A percentile compares a stretch with the other conserved stretches of the same genome.
Evolutionary conservation across 2,113 vertebrate genomes (phyloP).

Genomic region (Dipodomys spectabilis): DNA sequence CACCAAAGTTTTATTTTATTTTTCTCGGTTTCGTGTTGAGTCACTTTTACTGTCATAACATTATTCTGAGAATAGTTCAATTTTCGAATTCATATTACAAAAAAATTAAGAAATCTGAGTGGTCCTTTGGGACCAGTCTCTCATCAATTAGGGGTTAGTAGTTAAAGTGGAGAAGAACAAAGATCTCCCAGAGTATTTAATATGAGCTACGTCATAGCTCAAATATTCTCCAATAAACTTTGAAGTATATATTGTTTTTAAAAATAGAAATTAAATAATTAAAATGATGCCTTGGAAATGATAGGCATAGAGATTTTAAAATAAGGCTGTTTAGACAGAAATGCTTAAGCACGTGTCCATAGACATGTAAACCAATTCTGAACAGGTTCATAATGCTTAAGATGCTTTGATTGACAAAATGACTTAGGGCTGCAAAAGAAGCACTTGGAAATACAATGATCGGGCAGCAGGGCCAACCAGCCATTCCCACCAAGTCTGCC

Average conservation of each 20-base stretch:
- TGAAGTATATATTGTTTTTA: background rate
- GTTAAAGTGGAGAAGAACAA: background rate
- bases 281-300: background rate
- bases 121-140: background rate
- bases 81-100: constrained; percentile 16
- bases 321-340: constrained; percentile 1
- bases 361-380: background rate
- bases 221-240: background rate
- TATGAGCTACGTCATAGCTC: background rate
- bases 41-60: constrained; percentile 9
- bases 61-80: background rate
- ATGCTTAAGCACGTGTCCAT: background rate
- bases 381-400: background rate
- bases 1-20: constrained; percentile 15
- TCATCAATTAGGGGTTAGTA: background rate
- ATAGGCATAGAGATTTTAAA: constrained; percentile 33
- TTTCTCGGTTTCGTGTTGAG: background rate
- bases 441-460: background rate
- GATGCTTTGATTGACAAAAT: background rate
- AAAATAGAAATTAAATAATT: constrained; percentile 6
- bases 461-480: background rate
- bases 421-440: background rate
- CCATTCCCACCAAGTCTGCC: background rate
- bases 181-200: background rate
- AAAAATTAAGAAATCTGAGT: background rate